These are phyloP conservation scores for Zaprionus gabonicus DNA, from an alignment of 1,140 invertebrate species.

Conservation along the genomic window DNA sequence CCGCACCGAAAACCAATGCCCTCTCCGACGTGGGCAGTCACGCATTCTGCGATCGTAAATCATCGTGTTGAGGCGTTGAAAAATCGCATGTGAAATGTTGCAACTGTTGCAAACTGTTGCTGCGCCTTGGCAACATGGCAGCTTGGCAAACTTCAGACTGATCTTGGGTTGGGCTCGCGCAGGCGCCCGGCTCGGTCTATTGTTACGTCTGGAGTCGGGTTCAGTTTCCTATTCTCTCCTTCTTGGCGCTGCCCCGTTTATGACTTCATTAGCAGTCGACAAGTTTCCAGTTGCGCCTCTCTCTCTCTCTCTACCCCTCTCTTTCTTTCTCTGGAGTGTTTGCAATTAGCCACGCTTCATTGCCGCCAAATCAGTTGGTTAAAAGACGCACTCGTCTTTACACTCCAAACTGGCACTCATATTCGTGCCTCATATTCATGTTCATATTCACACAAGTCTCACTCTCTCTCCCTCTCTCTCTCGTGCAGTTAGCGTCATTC, in stretches of 20 bases:
- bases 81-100: conserved; percentile 64
- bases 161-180: conserved; percentile 22
- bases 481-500: conserved; percentile 52
- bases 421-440: conserved; percentile 6
- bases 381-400: conserved; percentile 1
- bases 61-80: conserved; percentile 71
- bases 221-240: conserved; percentile 24
- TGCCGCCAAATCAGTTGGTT: conserved; percentile 66
- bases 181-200: conserved; percentile 54
- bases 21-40: conserved; percentile 66
- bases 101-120: conserved; percentile 38
- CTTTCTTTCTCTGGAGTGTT: conserved; percentile 40
- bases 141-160: conserved; percentile 27
- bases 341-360: conserved; percentile 77
- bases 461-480: conserved; percentile 14
- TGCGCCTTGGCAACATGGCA: conserved; percentile 35
- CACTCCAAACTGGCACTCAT: conserved; percentile 13
- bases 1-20: not conserved
- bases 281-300: conserved; percentile 50
- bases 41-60: conserved; percentile 73
- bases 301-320: not conserved
- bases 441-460: not conserved
- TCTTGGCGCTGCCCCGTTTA: conserved; percentile 41
- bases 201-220: conserved; percentile 40
- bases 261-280: conserved; percentile 76